Base-by-base conservation (phyloP, 2,888 invertebrate species). In the Phalera bucephala region DNA sequence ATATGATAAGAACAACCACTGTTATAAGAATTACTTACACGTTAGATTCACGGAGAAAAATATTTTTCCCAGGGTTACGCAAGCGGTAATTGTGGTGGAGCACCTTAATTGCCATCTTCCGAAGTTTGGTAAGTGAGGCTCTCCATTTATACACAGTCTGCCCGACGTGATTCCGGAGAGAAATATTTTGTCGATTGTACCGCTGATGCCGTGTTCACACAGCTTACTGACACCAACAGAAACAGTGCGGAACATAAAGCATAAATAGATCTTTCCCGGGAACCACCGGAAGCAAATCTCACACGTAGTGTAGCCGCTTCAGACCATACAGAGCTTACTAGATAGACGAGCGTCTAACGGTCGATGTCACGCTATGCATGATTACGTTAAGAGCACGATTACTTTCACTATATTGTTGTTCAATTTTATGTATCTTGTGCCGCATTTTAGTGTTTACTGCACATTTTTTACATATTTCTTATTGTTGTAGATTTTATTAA, bases 61-160 rank as follows among this genome's bases (percentile, higher is more conserved):
- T 89, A 88, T 89, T 89, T 89, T 89, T 76, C 88, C 89, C 88
- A 88, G 89, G 88, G 88, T 89, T 89, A 87, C 88, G 88, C 88
- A 88, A 88, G 88, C 89, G 89, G 89, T 89, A 87, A 82, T 83
- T 88, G 87, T 88, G 87, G 88, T 88, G 89, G 89, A 88, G 87
- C 80, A 88, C 89, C 89, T 89, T 88, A 88, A 79, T 88, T 88
- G 89, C 89, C 88, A 88, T 87, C 88, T 77, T 85, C 85, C 82
- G 87, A 87, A 85, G 86, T 88, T 87, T 86, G 88, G 89, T 88
- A 88, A 89, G 88, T 88, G 86, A 88, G 88, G 89, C 87, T 83
- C 88, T 88, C 88, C 89, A 87, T 88, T 81, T 68, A 75, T 84
- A 80, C 80, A 87, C 87, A 87, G 83, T 83, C 72, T 89, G 87